Evolutionary conservation across 2,113 vertebrate genomes (phyloP), one percentile per base, ranked within the genome.

Genomic region (Poeciliopsis occidentalis): DNA sequence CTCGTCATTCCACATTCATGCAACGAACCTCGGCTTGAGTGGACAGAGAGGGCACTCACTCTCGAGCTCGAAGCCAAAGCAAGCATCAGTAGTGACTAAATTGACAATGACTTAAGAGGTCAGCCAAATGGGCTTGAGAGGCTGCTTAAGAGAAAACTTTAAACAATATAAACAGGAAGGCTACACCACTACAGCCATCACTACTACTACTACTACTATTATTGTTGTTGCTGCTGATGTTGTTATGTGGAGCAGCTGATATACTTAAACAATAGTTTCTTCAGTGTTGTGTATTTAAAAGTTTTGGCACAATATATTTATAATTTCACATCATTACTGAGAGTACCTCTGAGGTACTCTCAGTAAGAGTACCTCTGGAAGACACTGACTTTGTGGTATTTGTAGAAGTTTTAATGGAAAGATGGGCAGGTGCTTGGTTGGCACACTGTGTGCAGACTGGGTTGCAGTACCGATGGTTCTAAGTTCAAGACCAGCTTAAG

Each of bases 91-190:
- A 27, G 64, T 76, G 76, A 73, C 62, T 69, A 84, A 83, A 90
- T 71, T 85, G 76, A 81, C 80, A 78, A 37, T 64, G 83, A 84
- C 73, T 75, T 72, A 81, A 79, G 80, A 79, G 64, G 63, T 71
- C 64, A 60, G 69, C 67, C 51, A 79, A 81, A 22, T 69, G 44
- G 69, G 70, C 80, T 83, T 24, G 3, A 74, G 73, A 61, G 75
- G 72, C 69, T 77, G 67, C 64, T 74, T 66, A 47, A 54, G 22
- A 74, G 31, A 47, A 8, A 63, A 24, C 8, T 32, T 54, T 62
- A 8, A 24, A 68, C 37, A 70, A 75, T 67, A 71, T 34, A 44
- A 65, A 78, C 39, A 65, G n/a, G 24, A 37, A 54, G 68, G 47
- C 44, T 15, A 13, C 31, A n/a, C 22, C 8, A 57, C 19, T 24